Conservation (phyloP, 2,797 vertebrate species). For the Scarus forsteni region DNA sequence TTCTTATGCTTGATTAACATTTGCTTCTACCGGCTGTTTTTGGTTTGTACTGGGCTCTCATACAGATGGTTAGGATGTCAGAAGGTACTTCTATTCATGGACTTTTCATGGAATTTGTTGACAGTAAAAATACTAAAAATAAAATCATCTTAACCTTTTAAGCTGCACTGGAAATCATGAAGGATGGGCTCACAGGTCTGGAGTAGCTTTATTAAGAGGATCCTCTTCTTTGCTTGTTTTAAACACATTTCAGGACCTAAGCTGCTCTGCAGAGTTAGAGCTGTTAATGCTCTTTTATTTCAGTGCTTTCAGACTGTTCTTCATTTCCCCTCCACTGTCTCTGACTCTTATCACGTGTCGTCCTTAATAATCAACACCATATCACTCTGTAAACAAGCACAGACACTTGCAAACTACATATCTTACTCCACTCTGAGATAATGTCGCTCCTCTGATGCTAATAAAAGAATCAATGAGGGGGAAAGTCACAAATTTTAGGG, state of each 20-base stretch:
- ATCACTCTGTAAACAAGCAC: slow-evolving; percentile 50
- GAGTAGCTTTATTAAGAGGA: slow-evolving; percentile 32
- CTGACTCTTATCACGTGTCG: not conserved
- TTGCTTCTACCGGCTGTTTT: no score
- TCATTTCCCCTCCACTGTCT: slow-evolving; percentile 20
- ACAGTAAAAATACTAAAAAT: not conserved
- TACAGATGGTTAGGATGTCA: no score
- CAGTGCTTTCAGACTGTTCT: slow-evolving; percentile 16
- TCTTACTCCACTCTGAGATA: slow-evolving; percentile 16
- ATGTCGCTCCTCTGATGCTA: not conserved
- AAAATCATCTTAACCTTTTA: not conserved
- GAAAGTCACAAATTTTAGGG: slow-evolving; percentile 2
- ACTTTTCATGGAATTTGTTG: slow-evolving; percentile 26
- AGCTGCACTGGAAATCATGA: not conserved
- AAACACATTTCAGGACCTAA: slow-evolving; percentile 48
- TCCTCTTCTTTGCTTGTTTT: slow-evolving; percentile 13
- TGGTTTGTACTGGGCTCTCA: no score
- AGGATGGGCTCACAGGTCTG: not conserved
- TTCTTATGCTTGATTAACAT: no score
- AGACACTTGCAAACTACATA: slow-evolving; percentile 34
- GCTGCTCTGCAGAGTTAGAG: slow-evolving; percentile 3
- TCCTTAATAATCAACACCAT: slow-evolving; percentile 9
- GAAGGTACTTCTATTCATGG: not conserved
- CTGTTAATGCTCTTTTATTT: slow-evolving; percentile 33
- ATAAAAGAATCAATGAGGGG: slow-evolving; percentile 1